Conservation (phyloP, 2,888 invertebrate genomes). For the Caradrina clavipalpis region DNA sequence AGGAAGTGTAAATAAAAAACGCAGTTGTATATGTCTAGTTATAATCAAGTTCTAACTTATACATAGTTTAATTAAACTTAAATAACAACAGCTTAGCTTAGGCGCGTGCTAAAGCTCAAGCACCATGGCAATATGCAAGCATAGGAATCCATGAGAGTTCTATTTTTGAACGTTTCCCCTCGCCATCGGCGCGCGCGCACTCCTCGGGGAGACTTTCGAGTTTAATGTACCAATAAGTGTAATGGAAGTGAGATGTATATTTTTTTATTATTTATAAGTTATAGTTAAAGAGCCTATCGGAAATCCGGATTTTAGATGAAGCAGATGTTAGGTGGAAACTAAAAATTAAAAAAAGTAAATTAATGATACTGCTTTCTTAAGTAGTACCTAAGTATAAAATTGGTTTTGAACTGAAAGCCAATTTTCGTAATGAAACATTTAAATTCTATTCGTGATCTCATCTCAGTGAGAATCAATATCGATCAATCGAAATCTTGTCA, state of each 20-base stretch:
- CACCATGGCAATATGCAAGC: conserved; percentile 69
- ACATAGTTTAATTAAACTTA: conserved; percentile 25
- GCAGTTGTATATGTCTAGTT: too few relatives aligned
- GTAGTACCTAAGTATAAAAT: too few relatives aligned
- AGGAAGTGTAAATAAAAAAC: too few relatives aligned
- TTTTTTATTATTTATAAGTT: conserved; percentile 32
- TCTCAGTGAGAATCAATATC: too few relatives aligned
- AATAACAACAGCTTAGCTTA: conserved; percentile 46
- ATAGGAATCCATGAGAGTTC: conserved; percentile 80
- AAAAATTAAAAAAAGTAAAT: too few relatives aligned
- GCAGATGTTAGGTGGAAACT: neutral
- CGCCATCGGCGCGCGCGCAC: conserved; percentile 77
- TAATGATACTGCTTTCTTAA: too few relatives aligned
- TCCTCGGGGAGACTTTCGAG: conserved; percentile 73
- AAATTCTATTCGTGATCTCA: too few relatives aligned
- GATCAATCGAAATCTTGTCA: too few relatives aligned
- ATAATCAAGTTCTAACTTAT: too few relatives aligned
- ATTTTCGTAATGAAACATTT: too few relatives aligned
- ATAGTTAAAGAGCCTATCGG: neutral
- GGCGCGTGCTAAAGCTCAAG: conserved; percentile 73
- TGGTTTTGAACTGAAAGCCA: too few relatives aligned
- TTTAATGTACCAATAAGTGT: conserved; percentile 80
- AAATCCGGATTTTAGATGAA: conserved; percentile 14
- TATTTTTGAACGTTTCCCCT: conserved; percentile 85
- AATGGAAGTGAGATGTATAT: conserved; percentile 54